Evolutionary conservation across 2,888 invertebrate species (phyloP), one percentile per base, ranked within the genome.

Genomic region (Drosophila merina): DNA sequence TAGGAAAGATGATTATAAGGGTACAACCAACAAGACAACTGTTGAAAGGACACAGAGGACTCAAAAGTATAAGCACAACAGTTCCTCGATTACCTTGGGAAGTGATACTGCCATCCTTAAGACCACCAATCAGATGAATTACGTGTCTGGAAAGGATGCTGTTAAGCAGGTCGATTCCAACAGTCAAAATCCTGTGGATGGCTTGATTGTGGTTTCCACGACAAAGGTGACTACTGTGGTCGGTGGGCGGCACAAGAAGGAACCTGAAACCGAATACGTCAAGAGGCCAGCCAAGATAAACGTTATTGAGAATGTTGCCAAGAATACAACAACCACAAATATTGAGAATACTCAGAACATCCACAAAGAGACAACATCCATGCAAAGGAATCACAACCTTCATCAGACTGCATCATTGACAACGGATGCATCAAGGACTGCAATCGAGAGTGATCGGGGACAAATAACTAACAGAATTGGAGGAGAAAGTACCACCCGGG

Each of bases 31-130:
- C n/a, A 86, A 74, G 28, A 72, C 74, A 1, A 70, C 68, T 4
- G 60, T 76, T 3, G 83, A 85, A 6, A 66, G 52, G 28, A 71
- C 75, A 42, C 75, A 85, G 40, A 78, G 80, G 20, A 85, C 82
- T 10, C 79, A 87, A 26, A 89, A 82, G 52, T 86, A 75, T 44
- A 85, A 82, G 30, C 84, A 85, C 47, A 91, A 91, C 52, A 90
- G 95, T 90, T 95, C 96, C 0, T 94, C 94, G 64, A 93, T 95
- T 57, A 92, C 92, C 7, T 88, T 95, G 20, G 95, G 95, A 1
- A 93, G 92, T 77, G 94, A 95, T 71, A 92, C 88, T 0, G 87
- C 92, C 0, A 89, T 91, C 9, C 92, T 93, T 90, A 93, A 92
- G 77, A 94, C 94, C 4, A 94, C 94, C 0, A 93, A 93, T 88